Evolutionary conservation across 2,888 invertebrate species (phyloP), one percentile per base, ranked within the genome.

Genomic region (Chymomyza amoena): DNA sequence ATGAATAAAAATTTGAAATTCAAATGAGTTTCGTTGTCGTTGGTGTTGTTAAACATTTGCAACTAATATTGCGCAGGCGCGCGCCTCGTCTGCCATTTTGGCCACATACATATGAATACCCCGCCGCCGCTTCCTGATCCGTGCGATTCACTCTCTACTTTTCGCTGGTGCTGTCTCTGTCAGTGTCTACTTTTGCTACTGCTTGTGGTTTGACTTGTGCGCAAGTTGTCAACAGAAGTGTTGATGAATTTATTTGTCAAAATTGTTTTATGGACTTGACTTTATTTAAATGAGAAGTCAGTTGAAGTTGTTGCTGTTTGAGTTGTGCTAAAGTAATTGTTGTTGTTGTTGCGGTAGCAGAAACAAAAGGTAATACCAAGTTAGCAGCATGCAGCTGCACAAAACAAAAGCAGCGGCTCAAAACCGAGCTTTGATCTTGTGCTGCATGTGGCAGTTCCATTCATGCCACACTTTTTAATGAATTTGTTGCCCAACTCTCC

Each of bases 171-270:
- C 18, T 61, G 39, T 62, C 52, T 28, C 28, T 32, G 6, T 39
- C 20, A 9, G n/a, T 61, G 52, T 28, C 25, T 20, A 45, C 18
- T n/a, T 45, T 6, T 50, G 15, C 45, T 15, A 50, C 28, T 18
- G 62, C 20, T 10, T 56, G 39, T 61, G 62, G 68, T 70, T 50
- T 68, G 69, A 63, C 65, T 25, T 50, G 56, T 54, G 68, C 65
- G 72, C 68, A 66, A 73, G 76, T 79, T 89, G 89, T 88, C 87
- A 89, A 77, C 85, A 80, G 79, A 88, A 81, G 89, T 89, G 89
- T 89, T 89, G 89, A 89, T 88, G 83, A 89, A 88, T 89, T 87
- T 81, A 86, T 88, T 89, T 88, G 83, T 87, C 85, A 80, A 89
- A 88, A 84, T 77, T 75, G 79, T 79, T 85, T 83, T 83, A 78